phyloP scores from a whole-genome alignment of 2,797 vertebrate genomes.

The Lacerta agilis region DNA sequence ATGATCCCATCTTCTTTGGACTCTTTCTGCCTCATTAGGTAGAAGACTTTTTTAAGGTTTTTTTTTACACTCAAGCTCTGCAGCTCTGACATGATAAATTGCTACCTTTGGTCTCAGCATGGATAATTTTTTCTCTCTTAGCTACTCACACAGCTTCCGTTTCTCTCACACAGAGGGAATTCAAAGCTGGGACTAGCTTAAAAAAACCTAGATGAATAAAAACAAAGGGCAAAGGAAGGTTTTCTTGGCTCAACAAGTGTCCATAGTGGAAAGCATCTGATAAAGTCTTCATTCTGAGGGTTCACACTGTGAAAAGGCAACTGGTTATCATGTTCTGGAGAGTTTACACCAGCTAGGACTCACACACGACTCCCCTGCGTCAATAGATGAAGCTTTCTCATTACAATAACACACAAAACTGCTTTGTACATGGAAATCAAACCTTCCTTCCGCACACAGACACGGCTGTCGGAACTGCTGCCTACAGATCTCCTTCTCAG shows the following conservation, averaged over 20 bases:
- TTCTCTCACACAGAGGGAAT: conserved; percentile 14
- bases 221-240: accelerated
- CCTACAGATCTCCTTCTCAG: background rate
- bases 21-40: conserved; percentile 40
- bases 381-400: accelerated
- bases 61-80: conserved; percentile 53
- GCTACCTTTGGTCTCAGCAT: conserved; percentile 56
- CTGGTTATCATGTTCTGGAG: accelerated
- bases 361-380: accelerated
- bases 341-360: background rate
- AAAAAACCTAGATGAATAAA: accelerated
- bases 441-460: background rate
- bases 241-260: conserved; percentile 12
- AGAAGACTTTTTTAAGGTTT: conserved; percentile 11
- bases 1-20: conserved; percentile 54
- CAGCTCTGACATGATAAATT: conserved; percentile 72
- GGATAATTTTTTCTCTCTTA: conserved; percentile 67
- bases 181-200: conserved; percentile 26
- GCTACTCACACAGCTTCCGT: conserved; percentile 39
- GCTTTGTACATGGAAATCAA: background rate
- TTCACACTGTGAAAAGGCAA: background rate
- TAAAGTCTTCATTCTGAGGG: accelerated
- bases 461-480: background rate
- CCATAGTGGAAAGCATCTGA: background rate
- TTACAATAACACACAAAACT: accelerated